phyloP scores from a whole-genome alignment of 2,888 invertebrate genomes.

The Antheraea assamensis region DNA sequence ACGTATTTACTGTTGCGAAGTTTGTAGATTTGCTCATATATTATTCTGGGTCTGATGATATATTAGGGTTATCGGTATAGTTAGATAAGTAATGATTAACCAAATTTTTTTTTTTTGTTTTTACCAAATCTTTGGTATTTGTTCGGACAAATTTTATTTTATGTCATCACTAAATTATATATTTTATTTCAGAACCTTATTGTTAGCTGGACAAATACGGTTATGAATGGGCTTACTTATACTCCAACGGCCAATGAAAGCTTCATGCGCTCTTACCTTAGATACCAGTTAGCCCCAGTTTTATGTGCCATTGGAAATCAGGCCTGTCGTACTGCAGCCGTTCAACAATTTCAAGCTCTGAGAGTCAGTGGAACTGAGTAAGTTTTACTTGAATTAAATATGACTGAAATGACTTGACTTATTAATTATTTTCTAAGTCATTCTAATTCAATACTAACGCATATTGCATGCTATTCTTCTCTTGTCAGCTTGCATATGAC shows the following conservation, averaged over 20 bases:
- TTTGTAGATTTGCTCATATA: no score
- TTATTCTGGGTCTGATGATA: no score
- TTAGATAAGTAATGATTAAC: no score
- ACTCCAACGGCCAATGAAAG: constrained; percentile 41
- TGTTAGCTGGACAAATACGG: constrained; percentile 47
- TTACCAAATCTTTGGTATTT: no score
- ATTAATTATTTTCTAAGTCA: no score
- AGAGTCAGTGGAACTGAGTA: constrained; percentile 39
- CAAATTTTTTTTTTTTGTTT: no score
- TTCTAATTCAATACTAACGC: no score
- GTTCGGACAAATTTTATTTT: not conserved
- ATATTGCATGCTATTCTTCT: no score
- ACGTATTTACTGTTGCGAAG: no score
- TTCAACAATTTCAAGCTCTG: constrained; percentile 46
- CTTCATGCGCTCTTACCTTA: constrained; percentile 67
- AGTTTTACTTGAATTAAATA: constrained; percentile 34
- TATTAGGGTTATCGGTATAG: no score
- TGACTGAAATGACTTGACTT: not conserved
- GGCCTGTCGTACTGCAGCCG: constrained; percentile 51
- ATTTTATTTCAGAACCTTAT: constrained; percentile 46
- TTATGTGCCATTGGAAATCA: constrained; percentile 52
- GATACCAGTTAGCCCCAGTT: constrained; percentile 63
- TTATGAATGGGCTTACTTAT: constrained; percentile 55
- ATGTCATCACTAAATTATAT: not conserved
- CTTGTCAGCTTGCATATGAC: no score